These are phyloP conservation scores for Zootoca vivipara DNA, from an alignment of 2,113 vertebrate species.

Conservation along the genomic window DNA sequence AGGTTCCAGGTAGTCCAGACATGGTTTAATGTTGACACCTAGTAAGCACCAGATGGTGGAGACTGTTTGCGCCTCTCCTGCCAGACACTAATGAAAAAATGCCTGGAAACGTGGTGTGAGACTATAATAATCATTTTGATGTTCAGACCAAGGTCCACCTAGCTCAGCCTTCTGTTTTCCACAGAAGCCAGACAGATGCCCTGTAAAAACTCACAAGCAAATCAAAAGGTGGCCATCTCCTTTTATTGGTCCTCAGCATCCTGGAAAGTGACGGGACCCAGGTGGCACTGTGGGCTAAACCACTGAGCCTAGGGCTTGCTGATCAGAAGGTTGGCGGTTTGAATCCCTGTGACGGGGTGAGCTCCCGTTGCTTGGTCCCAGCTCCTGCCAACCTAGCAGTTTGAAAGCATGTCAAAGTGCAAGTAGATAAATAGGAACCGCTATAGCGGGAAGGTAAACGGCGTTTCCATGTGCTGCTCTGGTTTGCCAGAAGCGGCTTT, in stretches of 20 bases:
- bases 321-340: too few species aligned
- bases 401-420: too few species aligned
- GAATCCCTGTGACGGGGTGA: too few species aligned
- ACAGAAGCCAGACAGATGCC: background rate
- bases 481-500: too few species aligned
- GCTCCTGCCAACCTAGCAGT: too few species aligned
- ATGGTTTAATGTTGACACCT: background rate
- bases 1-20: background rate
- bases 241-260: background rate
- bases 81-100: background rate
- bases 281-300: too few species aligned
- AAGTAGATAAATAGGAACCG: too few species aligned
- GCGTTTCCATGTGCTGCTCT: too few species aligned
- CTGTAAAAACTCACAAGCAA: background rate
- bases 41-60: background rate
- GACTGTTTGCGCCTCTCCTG: background rate
- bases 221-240: background rate
- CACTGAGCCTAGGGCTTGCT: too few species aligned
- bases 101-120: background rate
- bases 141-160: background rate
- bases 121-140: background rate
- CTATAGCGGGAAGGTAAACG: too few species aligned
- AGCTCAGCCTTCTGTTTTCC: background rate
- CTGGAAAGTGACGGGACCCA: conserved; percentile 27
- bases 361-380: too few species aligned